These are phyloP conservation scores for Melieria crassipennis DNA, from an alignment of 2,888 invertebrate species.

Conservation along the genomic window DNA sequence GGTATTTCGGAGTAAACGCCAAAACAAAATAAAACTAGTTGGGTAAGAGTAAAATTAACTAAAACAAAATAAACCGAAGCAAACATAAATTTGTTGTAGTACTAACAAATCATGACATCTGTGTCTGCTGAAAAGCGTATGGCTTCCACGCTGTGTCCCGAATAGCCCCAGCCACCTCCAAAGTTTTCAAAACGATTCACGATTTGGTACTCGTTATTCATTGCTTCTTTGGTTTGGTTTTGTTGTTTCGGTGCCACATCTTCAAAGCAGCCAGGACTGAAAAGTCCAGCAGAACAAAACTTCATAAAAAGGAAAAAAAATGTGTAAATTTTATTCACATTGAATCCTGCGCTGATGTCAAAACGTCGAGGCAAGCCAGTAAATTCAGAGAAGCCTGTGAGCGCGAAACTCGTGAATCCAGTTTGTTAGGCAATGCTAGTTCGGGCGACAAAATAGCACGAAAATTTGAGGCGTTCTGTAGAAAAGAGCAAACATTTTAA, in stretches of 20 bases:
- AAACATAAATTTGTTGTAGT: constrained; percentile 4
- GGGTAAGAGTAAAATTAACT: neutral
- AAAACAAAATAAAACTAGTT: neutral
- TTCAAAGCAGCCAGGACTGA: constrained; percentile 63
- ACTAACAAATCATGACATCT: constrained; percentile 80
- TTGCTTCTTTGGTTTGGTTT: constrained; percentile 57
- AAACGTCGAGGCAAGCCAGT: constrained; percentile 87
- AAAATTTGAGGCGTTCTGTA: constrained; percentile 60
- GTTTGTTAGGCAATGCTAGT: constrained; percentile 79
- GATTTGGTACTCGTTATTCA: constrained; percentile 62
- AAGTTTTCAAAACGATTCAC: constrained; percentile 94
- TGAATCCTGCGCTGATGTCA: constrained; percentile 82
- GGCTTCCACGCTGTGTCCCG: constrained; percentile 95
- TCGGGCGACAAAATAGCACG: constrained; percentile 80
- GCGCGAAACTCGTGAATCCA: constrained; percentile 77
- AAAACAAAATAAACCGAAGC: neutral
- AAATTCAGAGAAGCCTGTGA: constrained; percentile 92
- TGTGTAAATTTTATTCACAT: constrained; percentile 62
- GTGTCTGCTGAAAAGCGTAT: constrained; percentile 94
- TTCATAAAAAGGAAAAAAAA: neutral
- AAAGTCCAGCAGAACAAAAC: neutral
- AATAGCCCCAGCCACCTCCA: constrained; percentile 98
- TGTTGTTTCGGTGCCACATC: constrained; percentile 58
- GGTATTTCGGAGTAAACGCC: neutral
- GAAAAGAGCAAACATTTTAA: constrained; percentile 13